Conservation (phyloP, 2,888 invertebrate species). For the Sipunculus nudus region DNA sequence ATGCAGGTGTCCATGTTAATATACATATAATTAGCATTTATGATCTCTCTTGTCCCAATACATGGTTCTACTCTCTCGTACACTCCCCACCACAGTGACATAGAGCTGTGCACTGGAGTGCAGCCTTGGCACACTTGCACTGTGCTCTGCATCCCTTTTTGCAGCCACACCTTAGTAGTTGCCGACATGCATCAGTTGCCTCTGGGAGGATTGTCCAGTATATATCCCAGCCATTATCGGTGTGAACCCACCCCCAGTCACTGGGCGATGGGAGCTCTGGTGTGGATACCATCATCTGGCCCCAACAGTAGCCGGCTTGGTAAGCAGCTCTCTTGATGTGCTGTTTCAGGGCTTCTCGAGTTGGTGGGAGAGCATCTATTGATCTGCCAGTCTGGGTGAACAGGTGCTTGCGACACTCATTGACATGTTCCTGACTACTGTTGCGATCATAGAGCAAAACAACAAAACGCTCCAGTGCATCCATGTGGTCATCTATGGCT, state of each 20-base stretch:
- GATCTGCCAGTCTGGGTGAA: neutral
- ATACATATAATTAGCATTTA: no score
- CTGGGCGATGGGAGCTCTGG: slow-evolving; percentile 14
- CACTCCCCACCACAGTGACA: slow-evolving; percentile 20
- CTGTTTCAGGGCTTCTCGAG: slow-evolving; percentile 8
- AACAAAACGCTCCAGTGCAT: slow-evolving; percentile 8
- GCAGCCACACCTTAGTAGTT: slow-evolving; percentile 26
- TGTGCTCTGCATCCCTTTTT: slow-evolving; percentile 13
- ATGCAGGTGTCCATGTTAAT: no score
- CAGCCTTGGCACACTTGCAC: slow-evolving; percentile 26
- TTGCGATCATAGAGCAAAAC: no score
- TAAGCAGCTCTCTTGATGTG: slow-evolving; percentile 17
- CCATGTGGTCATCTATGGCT: slow-evolving; percentile 14
- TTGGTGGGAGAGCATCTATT: neutral
- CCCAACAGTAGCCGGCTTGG: slow-evolving; percentile 19
- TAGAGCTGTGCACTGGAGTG: slow-evolving; percentile 14
- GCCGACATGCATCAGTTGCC: slow-evolving; percentile 22
- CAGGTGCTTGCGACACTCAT: neutral
- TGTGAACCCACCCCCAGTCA: slow-evolving; percentile 19
- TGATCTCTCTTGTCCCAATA: no score
- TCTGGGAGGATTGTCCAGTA: slow-evolving; percentile 24
- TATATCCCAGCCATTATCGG: slow-evolving; percentile 11
- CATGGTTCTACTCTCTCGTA: no score
- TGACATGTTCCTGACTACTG: neutral
- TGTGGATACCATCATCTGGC: slow-evolving; percentile 2